Evolutionary conservation across 1,140 invertebrate species (phyloP).

Genomic region (Heterodera carotae): DNA sequence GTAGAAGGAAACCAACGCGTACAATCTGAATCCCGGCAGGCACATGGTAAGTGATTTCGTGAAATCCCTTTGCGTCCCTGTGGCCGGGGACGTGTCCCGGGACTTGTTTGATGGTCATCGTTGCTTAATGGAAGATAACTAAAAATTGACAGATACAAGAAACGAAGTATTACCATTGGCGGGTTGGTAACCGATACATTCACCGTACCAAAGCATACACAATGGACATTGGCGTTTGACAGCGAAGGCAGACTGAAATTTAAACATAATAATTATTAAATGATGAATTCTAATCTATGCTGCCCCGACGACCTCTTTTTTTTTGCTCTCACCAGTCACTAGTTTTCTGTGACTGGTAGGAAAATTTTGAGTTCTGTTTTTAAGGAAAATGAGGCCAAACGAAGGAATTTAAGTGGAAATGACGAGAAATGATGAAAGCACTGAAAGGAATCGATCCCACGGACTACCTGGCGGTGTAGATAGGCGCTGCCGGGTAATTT

Average conservation of each 20-base stretch:
- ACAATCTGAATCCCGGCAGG: conserved; percentile 45
- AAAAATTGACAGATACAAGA: neutral
- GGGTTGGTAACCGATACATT: conserved; percentile 42
- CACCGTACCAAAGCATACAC: conserved; percentile 43
- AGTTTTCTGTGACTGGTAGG: too few relatives aligned
- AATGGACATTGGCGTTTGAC: conserved; percentile 42
- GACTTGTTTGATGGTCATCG: conserved; percentile 30
- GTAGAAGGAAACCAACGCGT: neutral
- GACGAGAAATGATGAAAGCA: too few relatives aligned
- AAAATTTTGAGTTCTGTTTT: too few relatives aligned
- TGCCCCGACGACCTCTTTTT: too few relatives aligned
- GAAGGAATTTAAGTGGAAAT: too few relatives aligned
- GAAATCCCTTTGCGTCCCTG: conserved; percentile 35
- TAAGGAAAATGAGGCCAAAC: too few relatives aligned
- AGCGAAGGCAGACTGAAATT: conserved; percentile 38
- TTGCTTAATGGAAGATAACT: conserved; percentile 3
- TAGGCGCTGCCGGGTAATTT: too few relatives aligned
- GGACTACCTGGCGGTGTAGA: too few relatives aligned
- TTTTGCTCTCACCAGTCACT: too few relatives aligned
- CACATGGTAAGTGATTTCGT: conserved; percentile 39
- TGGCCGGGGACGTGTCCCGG: conserved; percentile 41
- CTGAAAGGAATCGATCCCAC: too few relatives aligned
- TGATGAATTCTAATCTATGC: too few relatives aligned
- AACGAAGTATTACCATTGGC: conserved; percentile 14
- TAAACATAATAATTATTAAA: neutral